These are phyloP conservation scores for Poeciliopsis paucimaculata DNA, from an alignment of 2,797 vertebrate species.

Conservation along the genomic window DNA sequence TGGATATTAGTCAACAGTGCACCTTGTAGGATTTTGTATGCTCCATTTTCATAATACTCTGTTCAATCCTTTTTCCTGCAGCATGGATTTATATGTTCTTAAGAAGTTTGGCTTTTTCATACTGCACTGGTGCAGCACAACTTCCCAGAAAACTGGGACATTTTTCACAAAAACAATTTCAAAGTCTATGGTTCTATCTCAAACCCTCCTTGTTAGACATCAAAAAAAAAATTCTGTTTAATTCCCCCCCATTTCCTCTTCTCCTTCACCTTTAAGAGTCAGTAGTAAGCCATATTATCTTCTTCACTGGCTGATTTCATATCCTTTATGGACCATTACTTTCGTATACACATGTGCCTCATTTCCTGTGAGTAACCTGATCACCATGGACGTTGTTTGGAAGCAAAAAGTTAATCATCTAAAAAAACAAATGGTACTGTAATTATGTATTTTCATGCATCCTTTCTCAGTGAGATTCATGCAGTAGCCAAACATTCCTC, in stretches of 20 bases:
- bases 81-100: background rate
- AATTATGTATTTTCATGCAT: background rate
- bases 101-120: background rate
- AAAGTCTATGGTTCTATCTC: background rate
- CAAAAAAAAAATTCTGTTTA: background rate
- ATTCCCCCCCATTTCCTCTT: background rate
- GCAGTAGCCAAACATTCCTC: background rate
- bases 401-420: background rate
- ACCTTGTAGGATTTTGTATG: background rate
- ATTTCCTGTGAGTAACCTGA: background rate
- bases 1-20: background rate
- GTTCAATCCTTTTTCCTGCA: background rate
- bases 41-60: background rate
- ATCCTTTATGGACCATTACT: slow-evolving; percentile 30
- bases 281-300: slow-evolving; percentile 19
- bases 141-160: background rate
- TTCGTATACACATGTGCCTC: background rate
- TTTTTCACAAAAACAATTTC: background rate
- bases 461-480: background rate
- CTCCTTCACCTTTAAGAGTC: background rate
- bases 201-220: background rate
- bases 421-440: background rate
- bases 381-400: background rate
- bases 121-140: background rate
- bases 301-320: slow-evolving; percentile 28